phyloP scores from a whole-genome alignment of 2,888 invertebrate genomes.

The Leptinotarsa haldemani region DNA sequence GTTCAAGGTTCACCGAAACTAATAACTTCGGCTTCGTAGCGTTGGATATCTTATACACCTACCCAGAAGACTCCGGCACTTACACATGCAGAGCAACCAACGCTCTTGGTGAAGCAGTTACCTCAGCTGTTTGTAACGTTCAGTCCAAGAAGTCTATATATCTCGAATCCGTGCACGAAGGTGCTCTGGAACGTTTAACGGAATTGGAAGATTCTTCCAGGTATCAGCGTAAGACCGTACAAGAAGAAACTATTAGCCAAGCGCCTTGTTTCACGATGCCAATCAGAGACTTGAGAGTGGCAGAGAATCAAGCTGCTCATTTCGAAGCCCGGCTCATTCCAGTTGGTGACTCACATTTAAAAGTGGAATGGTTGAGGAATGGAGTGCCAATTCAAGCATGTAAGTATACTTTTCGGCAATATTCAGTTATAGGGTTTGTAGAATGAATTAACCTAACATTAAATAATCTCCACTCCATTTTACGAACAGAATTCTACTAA shows the following conservation, averaged over 20 bases:
- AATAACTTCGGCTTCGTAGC: constrained; percentile 98
- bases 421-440: neutral
- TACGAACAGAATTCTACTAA: too few relatives aligned
- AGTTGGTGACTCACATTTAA: constrained; percentile 92
- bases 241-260: constrained; percentile 85
- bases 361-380: constrained; percentile 93
- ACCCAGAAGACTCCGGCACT: constrained; percentile 95
- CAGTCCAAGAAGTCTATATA: constrained; percentile 88
- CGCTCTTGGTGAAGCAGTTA: constrained; percentile 91
- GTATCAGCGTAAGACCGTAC: constrained; percentile 77
- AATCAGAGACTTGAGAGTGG: constrained; percentile 84
- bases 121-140: constrained; percentile 87
- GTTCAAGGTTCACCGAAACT: constrained; percentile 94
- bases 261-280: constrained; percentile 94
- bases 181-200: constrained; percentile 82
- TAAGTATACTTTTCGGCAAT: constrained; percentile 65
- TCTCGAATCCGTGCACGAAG: constrained; percentile 88
- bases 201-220: constrained; percentile 85
- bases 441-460: neutral
- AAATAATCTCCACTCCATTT: too few relatives aligned
- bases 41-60: constrained; percentile 93
- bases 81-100: constrained; percentile 96
- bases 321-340: constrained; percentile 95
- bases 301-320: constrained; percentile 93
- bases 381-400: constrained; percentile 91